These are phyloP conservation scores for Hippolais icterina DNA, from an alignment of 2,113 vertebrate genomes.

Conservation along the genomic window DNA sequence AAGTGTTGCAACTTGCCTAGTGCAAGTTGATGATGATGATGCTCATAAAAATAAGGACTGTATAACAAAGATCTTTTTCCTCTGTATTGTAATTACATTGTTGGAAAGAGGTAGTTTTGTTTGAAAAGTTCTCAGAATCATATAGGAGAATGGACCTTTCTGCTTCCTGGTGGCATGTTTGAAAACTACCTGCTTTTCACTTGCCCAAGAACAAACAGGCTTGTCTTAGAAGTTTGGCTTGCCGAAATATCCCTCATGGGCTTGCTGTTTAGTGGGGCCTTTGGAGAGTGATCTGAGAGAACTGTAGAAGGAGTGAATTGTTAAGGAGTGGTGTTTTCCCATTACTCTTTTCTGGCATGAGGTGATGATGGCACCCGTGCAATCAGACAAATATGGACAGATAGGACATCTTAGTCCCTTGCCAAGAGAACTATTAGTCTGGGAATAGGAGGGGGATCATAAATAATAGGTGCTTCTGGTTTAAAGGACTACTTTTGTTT, in stretches of 20 bases:
- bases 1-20: neutral
- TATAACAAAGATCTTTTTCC: neutral
- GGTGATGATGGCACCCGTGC: neutral
- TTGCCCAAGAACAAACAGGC: neutral
- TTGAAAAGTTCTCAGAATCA: neutral
- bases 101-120: neutral
- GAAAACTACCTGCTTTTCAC: neutral
- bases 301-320: neutral
- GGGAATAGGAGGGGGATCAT: neutral
- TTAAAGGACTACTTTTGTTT: neutral
- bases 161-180: neutral
- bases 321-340: neutral
- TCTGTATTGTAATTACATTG: neutral
- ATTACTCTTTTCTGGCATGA: neutral
- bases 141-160: neutral
- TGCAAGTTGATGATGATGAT: neutral
- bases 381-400: neutral
- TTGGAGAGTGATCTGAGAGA: neutral
- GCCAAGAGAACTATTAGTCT: neutral
- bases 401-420: neutral
- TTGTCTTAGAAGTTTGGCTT: neutral
- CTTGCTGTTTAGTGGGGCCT: neutral
- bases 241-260: neutral
- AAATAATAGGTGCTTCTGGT: neutral
- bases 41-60: neutral